Evolutionary conservation across 2,797 vertebrate genomes (phyloP), one percentile per base, ranked within the genome.

Genomic region (Numenius phaeopus): DNA sequence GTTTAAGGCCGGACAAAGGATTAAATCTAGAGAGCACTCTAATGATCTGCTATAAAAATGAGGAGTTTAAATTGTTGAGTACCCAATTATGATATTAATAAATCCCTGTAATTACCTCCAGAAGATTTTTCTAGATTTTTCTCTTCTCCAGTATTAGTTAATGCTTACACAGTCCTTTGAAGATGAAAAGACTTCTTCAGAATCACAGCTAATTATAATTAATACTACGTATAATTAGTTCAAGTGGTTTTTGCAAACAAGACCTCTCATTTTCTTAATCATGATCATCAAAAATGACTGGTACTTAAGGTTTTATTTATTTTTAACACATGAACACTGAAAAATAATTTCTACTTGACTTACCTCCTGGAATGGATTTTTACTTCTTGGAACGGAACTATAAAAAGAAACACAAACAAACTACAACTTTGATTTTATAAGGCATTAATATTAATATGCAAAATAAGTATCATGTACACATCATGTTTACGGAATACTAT

Each of bases 301-400:
- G 30, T 66, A 83, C 57, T 64, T 91, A 30, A 88, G 26, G 21
- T 46, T 80, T 77, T 30, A 3, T 46, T 76, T 42, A 29, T 83
- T 89, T 93, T 92, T 34, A 83, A 44, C 40, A 73, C 14, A 54
- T 5, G 27, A 88, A 79, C 54, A 70, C 2, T 55, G 61, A 76
- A 79, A 80, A 82, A 50, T 61, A 83, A 90, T 91, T 93, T 95
- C 40, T 86, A 55, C 0, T 2, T 37, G 78, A 93, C 98, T 98
- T 97, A 99, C 99, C 99, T 99, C 99, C 98, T 99, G 99, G 98
- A 99, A 99, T 75, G 99, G 99, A 98, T 99, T 99, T 98, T 99
- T 99, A 98, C 99, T 99, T 97, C 99, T 99, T 97, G 99, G 99
- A 98, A 99, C 98, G 94, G 99, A 99, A 97, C 99, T 99, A 97